Conservation (phyloP, 2,113 vertebrate genomes). For the Vireo altiloquus region DNA sequence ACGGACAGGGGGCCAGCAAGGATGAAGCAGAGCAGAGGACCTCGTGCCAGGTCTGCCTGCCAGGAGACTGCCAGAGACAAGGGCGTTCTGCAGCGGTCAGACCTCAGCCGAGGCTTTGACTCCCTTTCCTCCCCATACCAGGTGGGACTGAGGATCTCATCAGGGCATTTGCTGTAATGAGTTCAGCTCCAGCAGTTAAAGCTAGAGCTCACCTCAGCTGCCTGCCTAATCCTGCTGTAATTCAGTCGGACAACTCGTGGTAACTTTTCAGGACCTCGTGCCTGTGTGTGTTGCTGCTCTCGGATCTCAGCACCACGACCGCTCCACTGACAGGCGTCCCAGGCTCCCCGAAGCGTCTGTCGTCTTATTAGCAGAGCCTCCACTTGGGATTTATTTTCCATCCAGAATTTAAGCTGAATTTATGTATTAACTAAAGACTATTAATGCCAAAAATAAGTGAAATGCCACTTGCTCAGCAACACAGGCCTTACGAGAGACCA, state of each 20-base stretch:
- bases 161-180: background rate
- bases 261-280: background rate
- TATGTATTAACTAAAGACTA: conserved; percentile 70
- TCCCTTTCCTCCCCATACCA: background rate
- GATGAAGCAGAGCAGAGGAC: background rate
- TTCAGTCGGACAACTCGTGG: background rate
- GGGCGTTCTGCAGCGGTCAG: background rate
- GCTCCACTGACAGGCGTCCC: background rate
- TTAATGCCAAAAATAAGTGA: conserved; percentile 65
- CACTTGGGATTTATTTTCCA: conserved; percentile 60
- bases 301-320: background rate
- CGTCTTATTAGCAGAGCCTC: conserved; percentile 46
- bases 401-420: conserved; percentile 62
- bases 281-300: background rate
- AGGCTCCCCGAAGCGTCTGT: conserved; percentile 29
- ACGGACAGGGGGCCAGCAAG: background rate
- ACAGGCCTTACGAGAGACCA: conserved; percentile 43
- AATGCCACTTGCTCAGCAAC: conserved; percentile 64
- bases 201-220: background rate
- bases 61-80: background rate
- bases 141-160: background rate
- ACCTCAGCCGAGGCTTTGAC: background rate
- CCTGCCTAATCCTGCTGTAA: background rate
- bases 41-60: background rate
- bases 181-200: background rate